phyloP scores from a whole-genome alignment of 2,797 vertebrate genomes.

The Falco biarmicus region DNA sequence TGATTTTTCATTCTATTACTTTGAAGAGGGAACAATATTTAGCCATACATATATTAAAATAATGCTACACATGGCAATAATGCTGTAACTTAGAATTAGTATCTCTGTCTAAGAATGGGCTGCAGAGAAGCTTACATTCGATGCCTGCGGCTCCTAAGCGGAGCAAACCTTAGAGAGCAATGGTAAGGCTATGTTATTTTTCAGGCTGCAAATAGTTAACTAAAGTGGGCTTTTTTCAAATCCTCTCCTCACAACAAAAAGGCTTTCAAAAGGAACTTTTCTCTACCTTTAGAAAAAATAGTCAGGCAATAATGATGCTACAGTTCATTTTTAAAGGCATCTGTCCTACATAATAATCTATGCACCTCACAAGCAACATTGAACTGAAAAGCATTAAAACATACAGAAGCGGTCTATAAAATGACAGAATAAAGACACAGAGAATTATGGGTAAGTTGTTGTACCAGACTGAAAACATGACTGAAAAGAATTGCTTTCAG shows the following conservation, averaged over 20 bases:
- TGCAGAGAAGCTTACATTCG: neutral
- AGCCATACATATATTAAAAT: neutral
- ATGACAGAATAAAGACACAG: neutral
- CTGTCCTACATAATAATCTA: neutral
- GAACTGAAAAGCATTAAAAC: neutral
- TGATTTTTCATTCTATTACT: neutral
- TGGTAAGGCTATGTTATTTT: neutral
- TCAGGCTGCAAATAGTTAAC: conserved; percentile 5
- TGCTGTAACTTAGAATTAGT: neutral
- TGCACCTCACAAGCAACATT: neutral
- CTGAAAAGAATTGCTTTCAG: neutral
- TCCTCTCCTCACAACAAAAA: neutral
- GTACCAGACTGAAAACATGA: neutral
- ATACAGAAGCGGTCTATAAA: neutral
- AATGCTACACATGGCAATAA: neutral
- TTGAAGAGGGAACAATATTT: neutral
- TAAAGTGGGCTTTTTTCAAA: neutral
- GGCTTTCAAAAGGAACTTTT: neutral
- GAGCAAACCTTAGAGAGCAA: neutral
- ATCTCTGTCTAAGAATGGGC: neutral
- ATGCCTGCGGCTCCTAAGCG: neutral
- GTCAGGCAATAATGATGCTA: neutral
- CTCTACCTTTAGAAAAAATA: neutral
- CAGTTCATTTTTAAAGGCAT: conserved; percentile 5
- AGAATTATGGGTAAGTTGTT: neutral